Evolutionary conservation across 2,113 vertebrate genomes (phyloP).

Genomic region (Ceyx cyanopectus): DNA sequence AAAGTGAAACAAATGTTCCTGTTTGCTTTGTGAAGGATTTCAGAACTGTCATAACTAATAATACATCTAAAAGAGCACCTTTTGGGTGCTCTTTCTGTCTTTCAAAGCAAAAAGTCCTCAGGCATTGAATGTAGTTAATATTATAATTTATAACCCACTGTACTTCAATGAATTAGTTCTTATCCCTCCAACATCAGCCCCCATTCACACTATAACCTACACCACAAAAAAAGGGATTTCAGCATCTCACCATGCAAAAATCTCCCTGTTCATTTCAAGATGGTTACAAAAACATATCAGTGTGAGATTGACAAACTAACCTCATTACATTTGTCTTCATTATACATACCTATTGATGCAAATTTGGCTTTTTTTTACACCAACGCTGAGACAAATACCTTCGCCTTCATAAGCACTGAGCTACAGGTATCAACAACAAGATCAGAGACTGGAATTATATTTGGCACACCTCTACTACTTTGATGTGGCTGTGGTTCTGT

Average conservation of each 20-base stretch:
- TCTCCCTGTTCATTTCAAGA: not conserved
- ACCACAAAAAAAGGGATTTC: not conserved
- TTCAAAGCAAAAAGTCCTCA: too few relatives aligned
- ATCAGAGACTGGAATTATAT: not conserved
- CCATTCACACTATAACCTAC: not conserved
- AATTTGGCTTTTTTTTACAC: not conserved
- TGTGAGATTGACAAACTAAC: not conserved
- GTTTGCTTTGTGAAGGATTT: constrained; percentile 51
- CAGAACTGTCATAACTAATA: constrained; percentile 39
- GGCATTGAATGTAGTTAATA: not conserved
- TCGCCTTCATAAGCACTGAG: not conserved
- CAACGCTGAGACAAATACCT: not conserved
- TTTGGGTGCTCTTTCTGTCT: too few relatives aligned
- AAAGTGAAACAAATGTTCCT: constrained; percentile 56
- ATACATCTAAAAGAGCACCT: too few relatives aligned
- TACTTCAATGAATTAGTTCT: not conserved
- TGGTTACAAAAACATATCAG: not conserved
- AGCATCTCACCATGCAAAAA: not conserved
- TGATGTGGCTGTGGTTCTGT: fast-evolving
- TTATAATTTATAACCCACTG: not conserved
- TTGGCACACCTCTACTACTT: not conserved
- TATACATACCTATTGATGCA: not conserved
- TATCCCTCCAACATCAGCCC: not conserved
- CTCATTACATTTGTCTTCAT: not conserved
- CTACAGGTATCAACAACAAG: too few relatives aligned